Conservation (phyloP, 2,888 invertebrate species). For the Drosophila koepferae region DNA sequence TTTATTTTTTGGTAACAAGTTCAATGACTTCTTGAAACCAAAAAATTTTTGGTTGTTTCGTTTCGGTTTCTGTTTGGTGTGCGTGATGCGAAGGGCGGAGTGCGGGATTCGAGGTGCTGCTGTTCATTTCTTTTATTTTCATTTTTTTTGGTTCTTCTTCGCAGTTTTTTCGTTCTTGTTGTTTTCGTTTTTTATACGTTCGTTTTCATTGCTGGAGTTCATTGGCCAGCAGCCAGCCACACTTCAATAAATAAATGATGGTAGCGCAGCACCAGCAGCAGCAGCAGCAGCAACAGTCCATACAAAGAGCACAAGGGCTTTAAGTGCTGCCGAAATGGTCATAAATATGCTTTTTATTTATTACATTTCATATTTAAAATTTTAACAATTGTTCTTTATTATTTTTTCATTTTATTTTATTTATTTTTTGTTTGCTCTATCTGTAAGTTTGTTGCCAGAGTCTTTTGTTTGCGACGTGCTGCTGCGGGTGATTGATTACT, state of each 20-base stretch:
- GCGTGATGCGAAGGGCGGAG: conserved; percentile 16
- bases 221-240: conserved; percentile 69
- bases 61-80: conserved; percentile 68
- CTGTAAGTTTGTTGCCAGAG: conserved; percentile 59
- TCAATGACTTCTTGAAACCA: conserved; percentile 82
- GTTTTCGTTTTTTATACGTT: conserved; percentile 80
- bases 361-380: conserved; percentile 55
- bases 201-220: conserved; percentile 84
- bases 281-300: neutral
- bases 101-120: conserved; percentile 18
- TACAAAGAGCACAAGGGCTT: conserved; percentile 31
- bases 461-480: conserved; percentile 62
- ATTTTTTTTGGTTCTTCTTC: conserved; percentile 54
- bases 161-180: conserved; percentile 67
- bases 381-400: conserved; percentile 26
- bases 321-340: conserved; percentile 39
- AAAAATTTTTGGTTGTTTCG: conserved; percentile 53
- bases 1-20: conserved; percentile 72
- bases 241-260: conserved; percentile 76
- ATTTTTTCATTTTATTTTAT: conserved; percentile 5
- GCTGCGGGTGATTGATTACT: conserved; percentile 65
- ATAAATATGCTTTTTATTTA: conserved; percentile 68
- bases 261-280: conserved; percentile 46
- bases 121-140: conserved; percentile 41
- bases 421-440: conserved; percentile 7